Base-by-base conservation (phyloP, 1,140 invertebrate genomes). In the Pteromalus puparum region DNA sequence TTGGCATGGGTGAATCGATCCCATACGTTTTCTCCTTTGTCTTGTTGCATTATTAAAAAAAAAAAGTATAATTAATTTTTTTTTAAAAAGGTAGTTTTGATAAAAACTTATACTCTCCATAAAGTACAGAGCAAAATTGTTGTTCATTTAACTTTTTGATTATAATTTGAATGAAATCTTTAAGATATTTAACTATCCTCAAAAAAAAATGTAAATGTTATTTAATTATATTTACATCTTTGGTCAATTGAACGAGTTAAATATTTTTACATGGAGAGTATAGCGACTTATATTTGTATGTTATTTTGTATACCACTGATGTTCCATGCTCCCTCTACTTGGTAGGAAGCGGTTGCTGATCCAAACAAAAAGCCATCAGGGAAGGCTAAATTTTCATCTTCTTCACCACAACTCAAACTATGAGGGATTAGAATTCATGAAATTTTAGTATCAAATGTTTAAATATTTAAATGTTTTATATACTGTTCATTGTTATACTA, bases 291-390 rank as follows among this genome's bases (percentile, higher is more conserved):
- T n/a, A n/a, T n/a, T n/a, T n/a, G n/a, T n/a, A n/a, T n/a, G n/a
- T n/a, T n/a, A n/a, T n/a, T n/a, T n/a, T n/a, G n/a, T n/a, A n/a
- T 91, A 94, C 94, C 94, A 89, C 92, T 93, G 87, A 88, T 92
- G 89, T 95, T 94, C 95, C 95, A 95, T 83, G 85, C 95, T 81
- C 95, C 95, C 92, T 95, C 95, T 78, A 95, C 93, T 92, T 95
- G 95, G 91, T 93, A 95, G 77, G 94, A 93, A 48, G 94, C 93
- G 81, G 94, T 94, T n/a, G 94, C 92, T 18, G 93, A 92, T 46
- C 94, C 94, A 87, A 95, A 94, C 67, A 93, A 92, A 90, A 95
- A 95, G 86, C 92, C 89, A 38, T 93, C 88, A 9, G 95, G 94
- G 30, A 79, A 79, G 6, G 12, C 3, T 7, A 46, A 53, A 77